These are phyloP conservation scores for Corvus hawaiiensis DNA, from an alignment of 2,113 vertebrate genomes.

Conservation along the genomic window DNA sequence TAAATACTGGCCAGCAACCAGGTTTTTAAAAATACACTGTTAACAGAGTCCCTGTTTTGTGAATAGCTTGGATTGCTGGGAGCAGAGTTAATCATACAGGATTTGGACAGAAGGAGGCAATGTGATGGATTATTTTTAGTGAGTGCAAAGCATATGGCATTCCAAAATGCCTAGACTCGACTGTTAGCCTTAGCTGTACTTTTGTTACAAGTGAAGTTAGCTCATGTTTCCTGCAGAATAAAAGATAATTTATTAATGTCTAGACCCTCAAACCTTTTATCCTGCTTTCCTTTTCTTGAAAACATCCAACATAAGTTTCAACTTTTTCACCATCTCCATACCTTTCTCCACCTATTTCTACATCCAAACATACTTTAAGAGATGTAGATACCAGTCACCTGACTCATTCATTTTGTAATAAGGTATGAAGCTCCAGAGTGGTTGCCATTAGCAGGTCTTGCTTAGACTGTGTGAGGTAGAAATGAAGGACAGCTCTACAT, in stretches of 20 bases:
- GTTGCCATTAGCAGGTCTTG: not conserved
- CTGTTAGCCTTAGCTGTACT: not conserved
- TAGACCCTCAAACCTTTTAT: not conserved
- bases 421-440: not conserved
- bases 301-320: not conserved
- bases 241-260: not conserved
- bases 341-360: not conserved
- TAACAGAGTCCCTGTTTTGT: not conserved
- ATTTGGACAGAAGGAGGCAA: not conserved
- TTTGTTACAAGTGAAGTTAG: not conserved
- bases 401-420: not conserved
- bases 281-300: not conserved
- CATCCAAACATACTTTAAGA: not conserved
- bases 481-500: not conserved
- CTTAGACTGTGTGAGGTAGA: not conserved
- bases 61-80: not conserved
- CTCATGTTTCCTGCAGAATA: not conserved
- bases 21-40: not conserved
- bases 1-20: not conserved
- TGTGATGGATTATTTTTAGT: not conserved
- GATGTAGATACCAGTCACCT: not conserved
- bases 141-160: not conserved
- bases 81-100: not conserved
- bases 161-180: not conserved
- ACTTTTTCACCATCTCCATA: not conserved